Base-by-base conservation (phyloP, 2,888 invertebrate genomes). In the Napeogenes inachia region DNA sequence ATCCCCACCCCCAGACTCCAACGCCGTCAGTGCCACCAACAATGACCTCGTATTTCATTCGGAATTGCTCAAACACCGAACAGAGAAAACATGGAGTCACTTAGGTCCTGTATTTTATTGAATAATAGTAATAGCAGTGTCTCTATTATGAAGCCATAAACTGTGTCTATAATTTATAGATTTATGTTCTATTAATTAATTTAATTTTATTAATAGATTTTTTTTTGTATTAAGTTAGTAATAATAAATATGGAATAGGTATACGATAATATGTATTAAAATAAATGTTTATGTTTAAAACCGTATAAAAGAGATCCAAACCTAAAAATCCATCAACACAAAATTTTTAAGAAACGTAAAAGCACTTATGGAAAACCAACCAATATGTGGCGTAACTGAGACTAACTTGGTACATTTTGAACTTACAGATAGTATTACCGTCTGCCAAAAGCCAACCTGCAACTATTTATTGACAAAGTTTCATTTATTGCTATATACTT, bases 41-140 rank as follows among this genome's bases (percentile, higher is more conserved):
- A 89, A 89, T 87, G 90, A 89, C 89, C 89, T 85, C 89, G 88
- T 90, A 90, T 89, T 90, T 89, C 85, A 89, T 88, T 78, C 81
- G 81, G 85, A 89, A 89, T 90, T 89, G 88, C 87, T 87, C 84
- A 84, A 89, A 89, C 84, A 85, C 80, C 81, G 88, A 87, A 87
- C 84, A 84, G 81, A 79, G 84, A 84, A 87, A 87, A 81, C 81
- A 79, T 78, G 80, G 84, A 85, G 86, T 84, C 81, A 86, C 68
- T 69, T 59, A 70, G 64, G 62, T 68, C 67, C 71, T 50, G 50
- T 50, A 30, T 50, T 66, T 66, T 66, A 63, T 63, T 63, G 63
- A 63, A 67, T 68, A 63, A 62, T 60, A 58, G 62, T 57, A 61
- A 58, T 42, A 42, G 50, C 61, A 55, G 50, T 55, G 46, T 57